Conservation (phyloP, 2,113 vertebrate species). For the Perccottus glenii region DNA sequence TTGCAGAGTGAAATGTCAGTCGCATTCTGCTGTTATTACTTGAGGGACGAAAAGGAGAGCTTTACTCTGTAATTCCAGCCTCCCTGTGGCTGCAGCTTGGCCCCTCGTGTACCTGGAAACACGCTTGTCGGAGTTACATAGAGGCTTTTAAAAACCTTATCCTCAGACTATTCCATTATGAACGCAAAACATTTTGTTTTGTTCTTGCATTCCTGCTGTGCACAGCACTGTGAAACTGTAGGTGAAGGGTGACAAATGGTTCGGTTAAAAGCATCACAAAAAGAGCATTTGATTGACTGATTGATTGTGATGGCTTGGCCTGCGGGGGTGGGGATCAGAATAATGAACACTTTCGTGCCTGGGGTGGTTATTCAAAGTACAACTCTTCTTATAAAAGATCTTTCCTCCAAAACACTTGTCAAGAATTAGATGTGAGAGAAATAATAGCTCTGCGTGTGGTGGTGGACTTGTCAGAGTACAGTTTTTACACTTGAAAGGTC, state of each 20-base stretch:
- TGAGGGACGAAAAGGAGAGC: constrained; percentile 70
- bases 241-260: constrained; percentile 62
- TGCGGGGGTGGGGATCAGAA: constrained; percentile 43
- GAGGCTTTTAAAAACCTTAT: constrained; percentile 62
- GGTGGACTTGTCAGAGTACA: not conserved
- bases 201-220: constrained; percentile 44
- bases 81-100: constrained; percentile 53
- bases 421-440: constrained; percentile 33
- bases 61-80: constrained; percentile 69
- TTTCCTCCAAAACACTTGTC: constrained; percentile 41
- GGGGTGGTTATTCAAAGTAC: constrained; percentile 38
- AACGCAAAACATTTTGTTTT: constrained; percentile 43
- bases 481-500: not conserved
- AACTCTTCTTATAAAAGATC: constrained; percentile 29
- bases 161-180: constrained; percentile 51
- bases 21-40: constrained; percentile 78
- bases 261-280: constrained; percentile 62
- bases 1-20: constrained; percentile 75
- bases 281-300: constrained; percentile 65
- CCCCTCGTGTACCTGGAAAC: constrained; percentile 49
- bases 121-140: constrained; percentile 16
- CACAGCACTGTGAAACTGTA: constrained; percentile 10
- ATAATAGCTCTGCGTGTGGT: constrained; percentile 24
- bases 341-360: constrained; percentile 62
- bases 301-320: constrained; percentile 62